These are phyloP conservation scores for Beroe forskalii DNA, from an alignment of 37 sponge, comb jelly and placozoan genomes.

Conservation along the genomic window DNA sequence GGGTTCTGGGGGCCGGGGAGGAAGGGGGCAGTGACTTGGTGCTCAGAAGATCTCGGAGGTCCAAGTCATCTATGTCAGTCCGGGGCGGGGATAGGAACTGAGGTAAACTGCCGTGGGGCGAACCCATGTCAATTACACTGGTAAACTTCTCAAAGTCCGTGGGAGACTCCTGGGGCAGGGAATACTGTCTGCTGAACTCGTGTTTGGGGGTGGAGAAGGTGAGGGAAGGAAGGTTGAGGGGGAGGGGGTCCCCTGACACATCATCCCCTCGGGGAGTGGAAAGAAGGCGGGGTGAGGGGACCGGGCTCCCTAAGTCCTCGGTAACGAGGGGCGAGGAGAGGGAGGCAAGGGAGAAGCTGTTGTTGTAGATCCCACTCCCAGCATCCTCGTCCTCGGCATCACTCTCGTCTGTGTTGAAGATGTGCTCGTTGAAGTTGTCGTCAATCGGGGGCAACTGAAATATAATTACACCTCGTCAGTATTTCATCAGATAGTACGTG, in stretches of 20 bases:
- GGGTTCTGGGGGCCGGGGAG: conserved; percentile 35
- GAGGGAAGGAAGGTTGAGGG: conserved; percentile 35
- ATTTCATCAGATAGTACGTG: not conserved
- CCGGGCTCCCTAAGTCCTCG: not conserved
- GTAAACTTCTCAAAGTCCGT: conserved; percentile 61
- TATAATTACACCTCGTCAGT: too few relatives aligned
- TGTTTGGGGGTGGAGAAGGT: conserved; percentile 39
- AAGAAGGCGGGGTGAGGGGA: not conserved
- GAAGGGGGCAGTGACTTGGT: not conserved
- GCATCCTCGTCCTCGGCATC: conserved; percentile 20
- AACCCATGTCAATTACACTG: not conserved
- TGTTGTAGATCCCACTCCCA: not conserved
- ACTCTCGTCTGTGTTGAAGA: conserved; percentile 58
- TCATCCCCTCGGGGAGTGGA: not conserved
- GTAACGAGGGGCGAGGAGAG: not conserved
- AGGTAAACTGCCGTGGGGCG: not conserved
- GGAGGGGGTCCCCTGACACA: conserved; percentile 9
- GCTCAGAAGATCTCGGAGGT: not conserved
- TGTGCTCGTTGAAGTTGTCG: conserved; percentile 28
- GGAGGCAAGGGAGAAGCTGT: not conserved
- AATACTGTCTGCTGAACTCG: conserved; percentile 2
- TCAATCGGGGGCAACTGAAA: conserved; percentile 38
- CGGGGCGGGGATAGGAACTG: not conserved
- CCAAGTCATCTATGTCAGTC: conserved; percentile 11
- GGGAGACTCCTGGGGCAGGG: not conserved